phyloP scores from a whole-genome alignment of 2,888 invertebrate genomes.

The Rhyacophila evoluta region DNA sequence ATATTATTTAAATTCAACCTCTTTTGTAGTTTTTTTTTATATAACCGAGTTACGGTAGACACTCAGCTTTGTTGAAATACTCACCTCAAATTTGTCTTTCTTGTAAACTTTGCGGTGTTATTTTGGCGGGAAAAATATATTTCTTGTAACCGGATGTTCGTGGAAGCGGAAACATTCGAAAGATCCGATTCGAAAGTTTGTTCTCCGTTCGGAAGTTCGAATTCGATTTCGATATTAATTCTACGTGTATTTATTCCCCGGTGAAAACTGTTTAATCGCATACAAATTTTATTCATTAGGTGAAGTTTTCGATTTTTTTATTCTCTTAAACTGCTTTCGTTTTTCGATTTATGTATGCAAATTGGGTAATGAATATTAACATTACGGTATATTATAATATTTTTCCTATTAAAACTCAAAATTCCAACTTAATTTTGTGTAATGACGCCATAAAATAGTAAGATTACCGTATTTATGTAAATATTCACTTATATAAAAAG shows the following conservation, averaged over 20 bases:
- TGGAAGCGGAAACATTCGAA: conserved; percentile 44
- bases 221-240: not conserved
- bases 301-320: not conserved
- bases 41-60: too few relatives aligned
- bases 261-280: conserved; percentile 27
- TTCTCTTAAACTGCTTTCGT: not conserved
- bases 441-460: not conserved
- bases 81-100: not conserved
- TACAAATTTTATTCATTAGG: conserved; percentile 30
- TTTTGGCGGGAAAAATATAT: conserved; percentile 29
- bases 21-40: too few relatives aligned
- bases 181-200: conserved; percentile 43
- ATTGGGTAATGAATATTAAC: not conserved
- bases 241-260: conserved; percentile 4
- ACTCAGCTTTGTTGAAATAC: not conserved
- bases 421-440: not conserved
- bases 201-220: conserved; percentile 11
- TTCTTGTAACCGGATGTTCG: conserved; percentile 28
- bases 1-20: too few relatives aligned
- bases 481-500: not conserved
- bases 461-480: not conserved
- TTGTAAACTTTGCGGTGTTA: not conserved
- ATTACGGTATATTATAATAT: not conserved
- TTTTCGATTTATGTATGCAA: conserved; percentile 15
- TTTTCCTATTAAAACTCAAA: not conserved